phyloP scores from a whole-genome alignment of 1,140 invertebrate species.

The Colletes latitarsis region DNA sequence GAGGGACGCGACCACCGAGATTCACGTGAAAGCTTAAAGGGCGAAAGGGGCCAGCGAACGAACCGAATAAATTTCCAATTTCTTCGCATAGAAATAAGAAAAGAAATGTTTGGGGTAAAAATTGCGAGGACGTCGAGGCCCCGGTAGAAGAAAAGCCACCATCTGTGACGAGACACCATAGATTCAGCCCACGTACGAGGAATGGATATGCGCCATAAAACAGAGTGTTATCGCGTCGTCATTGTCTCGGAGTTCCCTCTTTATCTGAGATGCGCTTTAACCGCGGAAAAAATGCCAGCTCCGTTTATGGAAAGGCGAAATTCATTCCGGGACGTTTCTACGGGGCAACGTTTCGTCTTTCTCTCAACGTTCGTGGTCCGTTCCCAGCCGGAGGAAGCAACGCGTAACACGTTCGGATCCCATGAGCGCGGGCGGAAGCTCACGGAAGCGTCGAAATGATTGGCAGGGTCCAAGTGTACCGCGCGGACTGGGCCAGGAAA shows the following conservation, averaged over 20 bases:
- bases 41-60: too few species aligned
- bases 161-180: constrained; percentile 25
- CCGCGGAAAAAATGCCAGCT: constrained; percentile 5
- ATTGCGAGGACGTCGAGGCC: too few species aligned
- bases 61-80: too few species aligned
- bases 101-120: too few species aligned
- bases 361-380: not conserved
- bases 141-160: not conserved
- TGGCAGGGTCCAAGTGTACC: constrained; percentile 30
- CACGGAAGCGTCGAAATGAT: constrained; percentile 64
- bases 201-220: constrained; percentile 53
- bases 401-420: not conserved
- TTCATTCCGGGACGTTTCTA: not conserved
- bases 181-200: constrained; percentile 51
- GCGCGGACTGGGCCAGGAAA: constrained; percentile 34
- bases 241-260: constrained; percentile 47
- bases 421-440: not conserved
- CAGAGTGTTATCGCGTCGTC: constrained; percentile 58
- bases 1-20: not conserved
- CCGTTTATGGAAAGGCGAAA: constrained; percentile 45
- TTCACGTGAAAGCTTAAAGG: too few species aligned
- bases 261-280: constrained; percentile 37
- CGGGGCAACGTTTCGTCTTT: too few species aligned
- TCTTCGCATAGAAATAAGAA: too few species aligned
- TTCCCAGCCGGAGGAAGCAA: not conserved